Conservation (phyloP, 1,140 invertebrate genomes). For the Diabrotica virgifera region DNA sequence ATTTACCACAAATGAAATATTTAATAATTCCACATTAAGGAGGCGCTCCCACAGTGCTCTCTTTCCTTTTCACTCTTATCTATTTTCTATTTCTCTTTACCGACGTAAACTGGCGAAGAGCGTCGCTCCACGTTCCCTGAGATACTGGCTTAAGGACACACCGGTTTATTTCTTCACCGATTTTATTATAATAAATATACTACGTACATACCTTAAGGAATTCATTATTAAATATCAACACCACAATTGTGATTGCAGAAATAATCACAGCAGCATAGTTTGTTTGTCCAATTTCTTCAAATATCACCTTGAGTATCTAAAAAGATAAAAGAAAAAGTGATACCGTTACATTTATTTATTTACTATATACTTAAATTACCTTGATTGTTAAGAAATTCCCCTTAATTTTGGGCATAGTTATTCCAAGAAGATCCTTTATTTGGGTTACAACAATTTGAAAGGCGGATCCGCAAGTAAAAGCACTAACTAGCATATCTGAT, state of each 20-base stretch:
- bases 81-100: no score
- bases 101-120: no score
- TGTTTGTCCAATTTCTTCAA: neutral
- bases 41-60: no score
- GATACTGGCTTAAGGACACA: no score
- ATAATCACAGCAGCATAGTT: neutral
- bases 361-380: constrained; percentile 51
- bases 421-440: constrained; percentile 81
- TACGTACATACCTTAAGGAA: neutral
- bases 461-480: constrained; percentile 88
- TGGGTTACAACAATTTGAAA: constrained; percentile 87
- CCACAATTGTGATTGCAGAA: neutral
- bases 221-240: neutral
- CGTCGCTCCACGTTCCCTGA: no score
- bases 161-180: no score
- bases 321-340: neutral
- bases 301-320: neutral
- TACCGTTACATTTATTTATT: no score
- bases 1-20: no score
- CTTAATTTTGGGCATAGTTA: constrained; percentile 60
- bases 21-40: no score
- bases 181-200: no score
- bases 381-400: constrained; percentile 73
- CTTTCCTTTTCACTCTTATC: no score
- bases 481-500: constrained; percentile 85